Evolutionary conservation across 2,888 invertebrate species (phyloP), one percentile per base, ranked within the genome.

Genomic region (Chesias legatella): DNA sequence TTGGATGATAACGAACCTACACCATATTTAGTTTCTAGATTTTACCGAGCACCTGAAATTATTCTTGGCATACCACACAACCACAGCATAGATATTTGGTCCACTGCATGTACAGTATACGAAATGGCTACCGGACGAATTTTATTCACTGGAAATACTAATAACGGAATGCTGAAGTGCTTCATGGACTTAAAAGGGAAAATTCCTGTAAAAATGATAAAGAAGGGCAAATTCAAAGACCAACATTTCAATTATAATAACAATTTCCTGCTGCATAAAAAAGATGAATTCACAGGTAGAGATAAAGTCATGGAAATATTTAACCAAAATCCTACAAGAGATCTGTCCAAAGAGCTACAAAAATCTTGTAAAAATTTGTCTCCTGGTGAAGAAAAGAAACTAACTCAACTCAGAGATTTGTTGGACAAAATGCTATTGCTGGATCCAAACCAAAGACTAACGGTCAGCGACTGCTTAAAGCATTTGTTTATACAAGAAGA

Each of bases 131-230:
- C 98, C 2, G 99, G 99, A 17, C 95, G 95, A 84, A 99, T 99
- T 56, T 91, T 99, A 88, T 99, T 99, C 74, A 94, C 98, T 38
- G 99, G 99, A 37, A 95, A 95, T 78, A 95, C 97, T 3, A 99
- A 99, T 85, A 99, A 99, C 80, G 95, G 95, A 88, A 99, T 99
- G 99, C 89, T 99, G 45, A 99, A 99, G 83, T 95, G 94, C 83
- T 97, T 98, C 79, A 98, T 98, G 98, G 99, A 99, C 68, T 88
- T 99, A 26, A 99, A 98, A 79, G 99, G 99, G 36, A 98, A 97
- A 88, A 94, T 99, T 85, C 96, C 99, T 1, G 97, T 98, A 78
- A 97, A 95, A 77, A 89, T 99, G 49, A 93, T 99, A 53, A 91
- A 95, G 48, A 98, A 95, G 78, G 98, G 98, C 7, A 94, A 94